Base-by-base conservation (phyloP, 1,140 invertebrate species). In the Triops cancriformis region DNA sequence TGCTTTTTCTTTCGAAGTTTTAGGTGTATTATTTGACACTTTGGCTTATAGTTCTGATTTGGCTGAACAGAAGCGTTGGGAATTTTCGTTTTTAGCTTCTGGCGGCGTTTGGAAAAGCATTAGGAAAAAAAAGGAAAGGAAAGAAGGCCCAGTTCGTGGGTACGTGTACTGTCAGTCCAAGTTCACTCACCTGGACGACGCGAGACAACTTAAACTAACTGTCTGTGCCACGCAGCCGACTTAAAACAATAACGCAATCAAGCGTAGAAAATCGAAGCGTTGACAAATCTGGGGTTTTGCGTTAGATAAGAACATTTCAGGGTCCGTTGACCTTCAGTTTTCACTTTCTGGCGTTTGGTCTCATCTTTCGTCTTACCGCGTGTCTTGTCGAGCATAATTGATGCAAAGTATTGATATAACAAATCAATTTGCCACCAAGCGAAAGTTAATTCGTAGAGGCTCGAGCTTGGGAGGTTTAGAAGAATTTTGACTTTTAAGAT, bases 21-120 rank as follows among this genome's bases (percentile, higher is more conserved):
- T 18, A 12, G 51, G 14, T 23, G 18, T 12, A 64, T 6, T 23
- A 23, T 64, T 23, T 7, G 18, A 14, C 14, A 23, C 10, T 23
- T 64, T 23, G 14, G 51, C 6, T 64, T n/a, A 14, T 64, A 23
- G 6, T n/a, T n/a, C 18, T 64, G 51, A 5, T 14, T 7, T 23
- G 6, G 10, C 23, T 64, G 10, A 64, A 9, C 0, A 64, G 10
- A 64, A 64, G 14, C 14, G 51, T 23, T 64, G 51, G 51, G 51
- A 64, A 37, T 37, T 64, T 64, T 64, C 51, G 51, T 64, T 64
- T 23, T 64, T 64, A 64, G 51, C 51, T 64, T 64, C 9, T 64
- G 51, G 51, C 51, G 51, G 51, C 14, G 10, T n/a, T 14, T 23
- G 18, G 18, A 64, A 64, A 64, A 37, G 31, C 7, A 37, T 7